A percentile compares a stretch with the other conserved stretches of the same genome.
phyloP scores from a whole-genome alignment of 2,797 vertebrate genomes.

The Notoglanidium macrostoma region DNA sequence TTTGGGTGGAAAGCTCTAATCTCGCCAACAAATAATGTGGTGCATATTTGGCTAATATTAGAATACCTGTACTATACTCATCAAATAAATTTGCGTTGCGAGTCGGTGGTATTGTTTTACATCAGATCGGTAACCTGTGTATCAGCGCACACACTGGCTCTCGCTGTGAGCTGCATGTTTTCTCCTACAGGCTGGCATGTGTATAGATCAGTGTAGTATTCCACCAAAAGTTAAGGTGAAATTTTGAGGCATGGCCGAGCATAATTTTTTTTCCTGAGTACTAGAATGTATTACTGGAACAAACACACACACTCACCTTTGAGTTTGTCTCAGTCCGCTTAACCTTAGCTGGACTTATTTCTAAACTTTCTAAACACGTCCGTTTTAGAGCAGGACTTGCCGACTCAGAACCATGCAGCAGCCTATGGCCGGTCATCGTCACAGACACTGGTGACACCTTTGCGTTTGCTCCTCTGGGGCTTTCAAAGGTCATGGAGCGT shows the following conservation, averaged over 20 bases:
- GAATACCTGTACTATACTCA: too few species aligned
- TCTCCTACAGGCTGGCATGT: too few species aligned
- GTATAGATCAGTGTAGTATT: too few species aligned
- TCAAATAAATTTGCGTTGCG: too few species aligned
- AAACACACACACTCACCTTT: constrained; percentile 63
- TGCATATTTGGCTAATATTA: not conserved
- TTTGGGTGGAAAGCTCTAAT: too few species aligned
- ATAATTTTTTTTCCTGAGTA: too few species aligned
- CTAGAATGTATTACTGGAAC: not conserved
- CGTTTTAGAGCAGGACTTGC: constrained; percentile 76
- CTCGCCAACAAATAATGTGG: not conserved
- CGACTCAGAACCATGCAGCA: constrained; percentile 43
- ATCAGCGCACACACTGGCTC: not conserved
- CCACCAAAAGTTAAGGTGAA: too few species aligned
- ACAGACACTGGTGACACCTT: constrained; percentile 22
- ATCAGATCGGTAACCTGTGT: not conserved
- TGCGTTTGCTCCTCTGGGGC: constrained; percentile 53
- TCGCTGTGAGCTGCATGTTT: too few species aligned
- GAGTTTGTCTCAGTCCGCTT: constrained; percentile 58
- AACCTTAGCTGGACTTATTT: constrained; percentile 71
- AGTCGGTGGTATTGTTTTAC: not conserved
- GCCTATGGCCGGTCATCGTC: not conserved
- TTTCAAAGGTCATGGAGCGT: constrained; percentile 80
- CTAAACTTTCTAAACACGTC: constrained; percentile 50
- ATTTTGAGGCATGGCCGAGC: too few species aligned